Evolutionary conservation across 1,140 invertebrate genomes (phyloP).

Genomic region (Scylla paramamosain): DNA sequence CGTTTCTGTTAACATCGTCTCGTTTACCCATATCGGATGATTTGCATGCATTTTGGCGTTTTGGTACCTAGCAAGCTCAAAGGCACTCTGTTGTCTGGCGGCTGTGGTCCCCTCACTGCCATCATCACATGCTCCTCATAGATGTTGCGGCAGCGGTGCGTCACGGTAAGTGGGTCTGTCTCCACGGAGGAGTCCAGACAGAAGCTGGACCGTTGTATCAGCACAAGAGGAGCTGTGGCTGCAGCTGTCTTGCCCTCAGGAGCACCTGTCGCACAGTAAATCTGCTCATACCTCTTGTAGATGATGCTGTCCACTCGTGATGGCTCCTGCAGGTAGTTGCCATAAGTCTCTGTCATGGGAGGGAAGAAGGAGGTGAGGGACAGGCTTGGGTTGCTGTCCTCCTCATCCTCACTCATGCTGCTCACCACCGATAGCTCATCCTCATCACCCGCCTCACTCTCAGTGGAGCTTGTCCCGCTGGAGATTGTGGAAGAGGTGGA

Average conservation of each 20-base stretch:
- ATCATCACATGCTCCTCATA: conserved; percentile 58
- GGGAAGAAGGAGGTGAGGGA: conserved; percentile 69
- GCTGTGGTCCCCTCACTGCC: conserved; percentile 60
- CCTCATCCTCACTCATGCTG: conserved; percentile 59
- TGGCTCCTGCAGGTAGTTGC: conserved; percentile 57
- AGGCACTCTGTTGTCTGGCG: conserved; percentile 55
- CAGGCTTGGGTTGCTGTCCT: conserved; percentile 43
- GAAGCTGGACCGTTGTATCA: conserved; percentile 68
- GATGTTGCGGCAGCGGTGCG: conserved; percentile 52
- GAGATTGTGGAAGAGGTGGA: conserved; percentile 72
- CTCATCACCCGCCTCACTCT: conserved; percentile 67
- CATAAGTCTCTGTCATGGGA: conserved; percentile 68
- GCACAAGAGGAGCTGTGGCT: conserved; percentile 55
- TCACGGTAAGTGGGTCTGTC: conserved; percentile 66
- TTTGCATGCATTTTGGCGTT: no score
- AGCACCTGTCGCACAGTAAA: conserved; percentile 53
- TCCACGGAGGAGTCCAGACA: conserved; percentile 57
- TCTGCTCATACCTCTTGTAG: conserved; percentile 69
- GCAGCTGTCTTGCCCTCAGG: not conserved
- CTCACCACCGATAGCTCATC: conserved; percentile 63
- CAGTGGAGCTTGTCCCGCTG: conserved; percentile 71
- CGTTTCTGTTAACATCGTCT: no score
- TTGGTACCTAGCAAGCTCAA: no score
- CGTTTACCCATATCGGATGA: no score
- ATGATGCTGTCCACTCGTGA: conserved; percentile 47